Percentiles rank a stretch among this genome's conserved stretches.
These are phyloP conservation scores for Dasyprocta punctata DNA, from an alignment of 2,113 vertebrate genomes.

Conservation along the genomic window DNA sequence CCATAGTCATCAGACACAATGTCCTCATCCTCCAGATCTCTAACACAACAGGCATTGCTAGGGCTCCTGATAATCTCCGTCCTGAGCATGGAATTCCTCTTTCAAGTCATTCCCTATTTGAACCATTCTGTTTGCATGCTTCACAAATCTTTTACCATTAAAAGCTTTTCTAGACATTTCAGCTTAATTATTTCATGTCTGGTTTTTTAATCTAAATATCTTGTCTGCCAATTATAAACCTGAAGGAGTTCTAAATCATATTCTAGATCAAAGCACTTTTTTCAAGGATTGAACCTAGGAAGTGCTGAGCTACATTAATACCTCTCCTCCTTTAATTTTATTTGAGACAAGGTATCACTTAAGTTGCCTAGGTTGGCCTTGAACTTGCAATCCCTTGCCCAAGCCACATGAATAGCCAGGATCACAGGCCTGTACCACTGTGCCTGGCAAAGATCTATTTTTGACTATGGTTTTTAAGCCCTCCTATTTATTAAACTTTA, in stretches of 20 bases:
- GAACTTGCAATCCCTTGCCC: background rate
- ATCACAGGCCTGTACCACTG: background rate
- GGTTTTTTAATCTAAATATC: background rate
- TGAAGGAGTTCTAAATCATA: background rate
- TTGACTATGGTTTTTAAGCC: background rate
- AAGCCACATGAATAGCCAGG: background rate
- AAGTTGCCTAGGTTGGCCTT: background rate
- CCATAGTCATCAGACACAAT: background rate
- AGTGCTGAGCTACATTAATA: background rate
- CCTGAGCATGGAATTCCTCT: background rate
- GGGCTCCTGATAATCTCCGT: background rate
- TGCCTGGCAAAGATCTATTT: background rate
- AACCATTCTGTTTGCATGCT: background rate
- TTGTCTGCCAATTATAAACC: background rate
- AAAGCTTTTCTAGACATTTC: background rate
- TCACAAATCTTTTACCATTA: background rate
- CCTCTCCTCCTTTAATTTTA: background rate
- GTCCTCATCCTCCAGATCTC: background rate
- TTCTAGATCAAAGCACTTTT: background rate
- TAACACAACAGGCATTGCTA: background rate
- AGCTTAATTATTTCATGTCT: background rate
- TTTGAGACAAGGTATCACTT: background rate
- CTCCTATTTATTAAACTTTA: background rate
- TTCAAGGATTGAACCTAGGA: background rate
- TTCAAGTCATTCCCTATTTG: background rate